Percentiles rank a stretch among this genome's conserved stretches.
phyloP scores from a whole-genome alignment of 1,140 invertebrate species.

The Oppia nitens region DNA sequence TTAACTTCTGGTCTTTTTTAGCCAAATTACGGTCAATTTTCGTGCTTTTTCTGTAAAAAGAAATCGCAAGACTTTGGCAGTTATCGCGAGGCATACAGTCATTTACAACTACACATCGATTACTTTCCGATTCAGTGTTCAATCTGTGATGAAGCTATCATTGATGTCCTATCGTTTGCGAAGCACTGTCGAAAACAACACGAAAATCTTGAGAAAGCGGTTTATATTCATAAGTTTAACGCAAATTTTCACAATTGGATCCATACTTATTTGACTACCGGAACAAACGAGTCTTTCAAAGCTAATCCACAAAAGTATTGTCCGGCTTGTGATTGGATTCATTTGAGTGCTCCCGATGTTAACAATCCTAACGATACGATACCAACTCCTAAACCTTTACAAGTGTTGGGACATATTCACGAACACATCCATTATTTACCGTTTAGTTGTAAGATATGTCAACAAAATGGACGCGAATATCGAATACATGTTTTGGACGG shows the following conservation, averaged over 20 bases:
- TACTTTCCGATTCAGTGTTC: not conserved
- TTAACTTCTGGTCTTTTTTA: not conserved
- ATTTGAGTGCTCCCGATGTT: not conserved
- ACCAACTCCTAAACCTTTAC: not conserved
- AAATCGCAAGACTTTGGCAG: not conserved
- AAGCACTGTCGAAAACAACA: not conserved
- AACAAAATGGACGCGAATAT: not conserved
- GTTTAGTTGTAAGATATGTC: not conserved
- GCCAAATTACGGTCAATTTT: not conserved
- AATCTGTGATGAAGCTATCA: not conserved
- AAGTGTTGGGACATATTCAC: not conserved
- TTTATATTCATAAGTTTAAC: not conserved
- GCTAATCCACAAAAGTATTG: not conserved
- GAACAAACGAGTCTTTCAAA: not conserved
- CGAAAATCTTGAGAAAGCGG: not conserved
- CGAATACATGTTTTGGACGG: not conserved
- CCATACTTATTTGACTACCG: not conserved
- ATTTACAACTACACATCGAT: not conserved
- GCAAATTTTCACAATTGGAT: not conserved
- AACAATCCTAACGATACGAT: not conserved
- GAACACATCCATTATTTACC: not conserved
- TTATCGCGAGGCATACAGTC: not conserved
- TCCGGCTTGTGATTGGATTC: not conserved
- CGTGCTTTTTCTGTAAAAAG: not conserved
- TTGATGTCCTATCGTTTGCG: not conserved